These are phyloP conservation scores for Hydropsyche tenuis DNA, from an alignment of 1,140 invertebrate species.

Conservation along the genomic window DNA sequence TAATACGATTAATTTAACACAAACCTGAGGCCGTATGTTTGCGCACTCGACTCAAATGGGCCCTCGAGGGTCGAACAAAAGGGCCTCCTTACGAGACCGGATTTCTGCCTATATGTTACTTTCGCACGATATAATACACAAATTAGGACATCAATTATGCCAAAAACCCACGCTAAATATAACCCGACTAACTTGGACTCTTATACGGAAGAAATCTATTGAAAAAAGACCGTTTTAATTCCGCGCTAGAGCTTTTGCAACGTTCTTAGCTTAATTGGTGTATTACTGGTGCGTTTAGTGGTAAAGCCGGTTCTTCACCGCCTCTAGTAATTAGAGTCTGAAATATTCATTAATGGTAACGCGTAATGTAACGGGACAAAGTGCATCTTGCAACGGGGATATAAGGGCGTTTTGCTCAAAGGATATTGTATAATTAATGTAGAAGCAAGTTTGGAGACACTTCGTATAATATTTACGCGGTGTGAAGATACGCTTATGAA, in stretches of 20 bases:
- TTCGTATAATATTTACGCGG: too few species aligned
- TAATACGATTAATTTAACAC: too few species aligned
- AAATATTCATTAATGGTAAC: slow-evolving; percentile 2
- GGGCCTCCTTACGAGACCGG: not conserved
- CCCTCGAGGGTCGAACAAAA: slow-evolving; percentile 3
- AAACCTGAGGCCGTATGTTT: too few species aligned
- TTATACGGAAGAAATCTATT: too few species aligned
- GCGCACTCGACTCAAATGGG: not conserved
- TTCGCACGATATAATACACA: slow-evolving; percentile 24
- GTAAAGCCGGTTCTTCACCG: not conserved
- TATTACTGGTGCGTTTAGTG: not conserved
- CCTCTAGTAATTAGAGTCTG: slow-evolving; percentile 13
- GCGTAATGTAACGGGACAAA: not conserved
- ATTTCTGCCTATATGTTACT: slow-evolving; percentile 11
- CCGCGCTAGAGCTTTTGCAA: too few species aligned
- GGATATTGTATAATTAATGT: not conserved
- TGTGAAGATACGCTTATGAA: too few species aligned
- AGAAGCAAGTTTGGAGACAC: not conserved
- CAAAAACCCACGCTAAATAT: not conserved
- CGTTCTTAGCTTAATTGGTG: not conserved
- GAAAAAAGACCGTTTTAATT: too few species aligned
- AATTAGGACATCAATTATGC: slow-evolving; percentile 22
- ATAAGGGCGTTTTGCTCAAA: not conserved
- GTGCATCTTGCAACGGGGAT: not conserved
- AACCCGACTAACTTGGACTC: too few species aligned